Evolutionary conservation across 1,140 invertebrate species (phyloP).

Genomic region (Drosophila nasuta): DNA sequence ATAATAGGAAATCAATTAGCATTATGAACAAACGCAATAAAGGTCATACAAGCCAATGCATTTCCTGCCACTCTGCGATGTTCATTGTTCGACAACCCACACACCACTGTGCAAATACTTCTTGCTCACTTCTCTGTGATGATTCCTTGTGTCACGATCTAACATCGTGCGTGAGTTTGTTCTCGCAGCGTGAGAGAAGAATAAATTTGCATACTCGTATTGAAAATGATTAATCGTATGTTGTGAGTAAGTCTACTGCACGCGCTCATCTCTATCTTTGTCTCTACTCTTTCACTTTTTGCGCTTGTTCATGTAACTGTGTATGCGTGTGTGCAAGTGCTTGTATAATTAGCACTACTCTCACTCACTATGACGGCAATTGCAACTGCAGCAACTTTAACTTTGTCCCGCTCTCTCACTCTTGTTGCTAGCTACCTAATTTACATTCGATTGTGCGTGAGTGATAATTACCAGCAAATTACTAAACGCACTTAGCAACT

Average conservation of each 20-base stretch:
- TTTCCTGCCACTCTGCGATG: conserved; percentile 35
- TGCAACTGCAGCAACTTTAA: conserved; percentile 19
- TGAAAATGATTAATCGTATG: neutral
- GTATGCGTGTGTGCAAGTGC: conserved; percentile 25
- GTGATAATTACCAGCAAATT: conserved; percentile 81
- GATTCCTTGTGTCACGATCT: neutral
- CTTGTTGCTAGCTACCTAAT: conserved; percentile 44
- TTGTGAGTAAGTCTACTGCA: neutral
- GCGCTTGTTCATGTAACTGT: conserved; percentile 3
- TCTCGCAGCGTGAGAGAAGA: neutral
- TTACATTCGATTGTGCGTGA: conserved; percentile 80
- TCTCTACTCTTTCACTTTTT: neutral
- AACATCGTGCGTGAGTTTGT: neutral
- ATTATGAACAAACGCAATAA: conserved; percentile 12
- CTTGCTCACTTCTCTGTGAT: conserved; percentile 10
- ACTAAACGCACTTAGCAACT: conserved; percentile 72
- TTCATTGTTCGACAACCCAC: conserved; percentile 30
- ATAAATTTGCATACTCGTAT: neutral
- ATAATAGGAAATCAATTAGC: conserved; percentile 30
- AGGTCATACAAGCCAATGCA: conserved; percentile 16
- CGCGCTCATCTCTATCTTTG: conserved; percentile 17
- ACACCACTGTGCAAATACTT: conserved; percentile 47
- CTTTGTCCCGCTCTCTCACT: neutral
- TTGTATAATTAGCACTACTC: conserved; percentile 45
- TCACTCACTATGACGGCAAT: conserved; percentile 9